phyloP scores from a whole-genome alignment of 2,797 vertebrate genomes.

The Zenarchopterus dispar region DNA sequence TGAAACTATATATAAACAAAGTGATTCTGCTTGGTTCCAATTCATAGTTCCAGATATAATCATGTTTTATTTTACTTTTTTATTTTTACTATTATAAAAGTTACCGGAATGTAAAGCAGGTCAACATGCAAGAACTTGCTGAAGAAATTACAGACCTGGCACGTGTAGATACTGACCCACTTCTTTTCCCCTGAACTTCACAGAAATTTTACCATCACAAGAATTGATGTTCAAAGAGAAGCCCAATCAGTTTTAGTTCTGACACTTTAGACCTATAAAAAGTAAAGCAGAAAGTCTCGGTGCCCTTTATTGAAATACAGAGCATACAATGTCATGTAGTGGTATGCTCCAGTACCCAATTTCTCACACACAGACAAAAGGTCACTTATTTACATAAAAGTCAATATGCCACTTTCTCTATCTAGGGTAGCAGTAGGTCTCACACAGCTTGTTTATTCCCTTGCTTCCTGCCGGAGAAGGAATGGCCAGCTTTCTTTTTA shows the following conservation, averaged over 20 bases:
- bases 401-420: slow-evolving; percentile 72
- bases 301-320: too few species aligned
- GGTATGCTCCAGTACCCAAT: slow-evolving; percentile 36
- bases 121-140: too few species aligned
- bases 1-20: too few species aligned
- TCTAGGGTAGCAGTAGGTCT: slow-evolving; percentile 71
- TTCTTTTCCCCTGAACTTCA: too few species aligned
- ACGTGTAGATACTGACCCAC: too few species aligned
- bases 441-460: slow-evolving; percentile 73
- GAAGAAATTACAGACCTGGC: too few species aligned
- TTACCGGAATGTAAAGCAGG: too few species aligned
- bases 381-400: slow-evolving; percentile 83
- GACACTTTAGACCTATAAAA: slow-evolving; percentile 23
- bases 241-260: slow-evolving; percentile 43
- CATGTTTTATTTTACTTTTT: too few species aligned
- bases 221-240: background rate
- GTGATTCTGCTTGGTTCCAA: too few species aligned
- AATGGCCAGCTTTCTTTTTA: slow-evolving; percentile 64
- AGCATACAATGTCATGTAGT: slow-evolving; percentile 4
- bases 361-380: slow-evolving; percentile 68
- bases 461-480: slow-evolving; percentile 59
- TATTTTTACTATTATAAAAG: too few species aligned
- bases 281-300: background rate
- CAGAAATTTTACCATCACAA: background rate
- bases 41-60: too few species aligned